Percentiles rank a stretch among this genome's conserved stretches.
Evolutionary conservation across 1,140 invertebrate species (phyloP).

Genomic region (Paracyclopina nana): DNA sequence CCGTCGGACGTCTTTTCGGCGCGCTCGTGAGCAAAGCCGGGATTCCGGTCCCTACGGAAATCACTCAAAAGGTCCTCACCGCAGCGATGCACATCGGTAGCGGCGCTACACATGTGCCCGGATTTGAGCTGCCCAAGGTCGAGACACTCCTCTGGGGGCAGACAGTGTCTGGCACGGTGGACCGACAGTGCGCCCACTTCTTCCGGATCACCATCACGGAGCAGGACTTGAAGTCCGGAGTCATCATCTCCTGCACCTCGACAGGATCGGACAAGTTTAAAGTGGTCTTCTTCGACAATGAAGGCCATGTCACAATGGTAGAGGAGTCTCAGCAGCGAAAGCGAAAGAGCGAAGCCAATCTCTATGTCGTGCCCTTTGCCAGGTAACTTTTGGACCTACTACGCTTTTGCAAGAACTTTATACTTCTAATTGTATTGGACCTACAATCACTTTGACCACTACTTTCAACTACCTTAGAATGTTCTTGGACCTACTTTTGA

Average conservation of each 20-base stretch:
- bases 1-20: constrained; percentile 13
- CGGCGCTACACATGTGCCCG: constrained; percentile 8
- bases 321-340: constrained; percentile 7
- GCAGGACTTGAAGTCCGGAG: constrained; percentile 1
- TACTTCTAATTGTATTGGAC: too few relatives aligned
- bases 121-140: constrained; percentile 7
- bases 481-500: too few relatives aligned
- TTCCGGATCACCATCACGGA: constrained; percentile 11
- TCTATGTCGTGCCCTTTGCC: constrained; percentile 12
- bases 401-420: too few relatives aligned
- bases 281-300: constrained; percentile 16
- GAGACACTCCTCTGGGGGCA: constrained; percentile 5
- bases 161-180: constrained; percentile 4
- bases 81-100: constrained; percentile 4
- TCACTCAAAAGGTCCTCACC: constrained; percentile 14
- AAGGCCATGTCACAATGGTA: constrained; percentile 15
- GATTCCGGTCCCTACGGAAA: constrained; percentile 15
- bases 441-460: too few relatives aligned
- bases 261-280: constrained; percentile 16
- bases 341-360: constrained; percentile 4
- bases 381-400: too few relatives aligned
- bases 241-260: constrained; percentile 8
- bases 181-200: constrained; percentile 12
- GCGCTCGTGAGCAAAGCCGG: constrained; percentile 14
- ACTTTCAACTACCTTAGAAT: too few relatives aligned